A percentile compares a stretch with the other conserved stretches of the same genome.
phyloP scores from a whole-genome alignment of 2,888 invertebrate species.

The Trichogramma evanescens region DNA sequence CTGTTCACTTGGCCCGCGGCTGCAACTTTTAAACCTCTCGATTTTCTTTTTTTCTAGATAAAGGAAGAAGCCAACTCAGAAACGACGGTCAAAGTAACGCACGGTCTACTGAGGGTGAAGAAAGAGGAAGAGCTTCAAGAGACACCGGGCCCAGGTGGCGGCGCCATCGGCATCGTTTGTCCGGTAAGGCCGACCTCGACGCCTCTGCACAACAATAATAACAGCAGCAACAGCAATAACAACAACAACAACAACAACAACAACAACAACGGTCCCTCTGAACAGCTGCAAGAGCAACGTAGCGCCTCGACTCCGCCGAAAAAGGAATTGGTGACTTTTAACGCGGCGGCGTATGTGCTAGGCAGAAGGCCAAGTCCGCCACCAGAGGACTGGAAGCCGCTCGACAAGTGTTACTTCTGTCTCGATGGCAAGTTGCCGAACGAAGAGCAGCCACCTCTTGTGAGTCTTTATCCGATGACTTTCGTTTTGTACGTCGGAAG shows the following conservation, averaged over 20 bases:
- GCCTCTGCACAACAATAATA: slow-evolving; percentile 19
- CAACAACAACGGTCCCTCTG: slow-evolving; percentile 19
- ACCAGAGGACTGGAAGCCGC: slow-evolving; percentile 69
- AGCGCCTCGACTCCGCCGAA: slow-evolving; percentile 25
- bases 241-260: slow-evolving; percentile 17
- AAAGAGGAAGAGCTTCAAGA: slow-evolving; percentile 45
- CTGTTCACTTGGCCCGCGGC: neutral
- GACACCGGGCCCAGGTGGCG: slow-evolving; percentile 30
- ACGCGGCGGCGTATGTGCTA: slow-evolving; percentile 34
- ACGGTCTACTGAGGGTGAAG: slow-evolving; percentile 44
- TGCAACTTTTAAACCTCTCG: neutral
- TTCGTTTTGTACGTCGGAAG: neutral
- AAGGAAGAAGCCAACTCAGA: slow-evolving; percentile 39
- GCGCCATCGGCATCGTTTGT: slow-evolving; percentile 4
- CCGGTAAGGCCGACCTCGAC: slow-evolving; percentile 21
- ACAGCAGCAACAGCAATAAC: slow-evolving; percentile 22
- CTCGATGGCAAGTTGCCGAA: slow-evolving; percentile 64
- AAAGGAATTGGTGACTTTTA: slow-evolving; percentile 31
- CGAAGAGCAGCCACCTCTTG: slow-evolving; percentile 53
- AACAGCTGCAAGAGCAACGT: slow-evolving; percentile 26
- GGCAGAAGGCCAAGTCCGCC: slow-evolving; percentile 43
- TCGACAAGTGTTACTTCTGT: slow-evolving; percentile 80
- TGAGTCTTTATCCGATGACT: slow-evolving; percentile 38
- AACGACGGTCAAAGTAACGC: slow-evolving; percentile 36
- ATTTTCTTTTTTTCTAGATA: slow-evolving; percentile 16